Percentiles rank a stretch among this genome's conserved stretches.
phyloP scores from a whole-genome alignment of 2,888 invertebrate genomes.

The Tiliacea citrago region DNA sequence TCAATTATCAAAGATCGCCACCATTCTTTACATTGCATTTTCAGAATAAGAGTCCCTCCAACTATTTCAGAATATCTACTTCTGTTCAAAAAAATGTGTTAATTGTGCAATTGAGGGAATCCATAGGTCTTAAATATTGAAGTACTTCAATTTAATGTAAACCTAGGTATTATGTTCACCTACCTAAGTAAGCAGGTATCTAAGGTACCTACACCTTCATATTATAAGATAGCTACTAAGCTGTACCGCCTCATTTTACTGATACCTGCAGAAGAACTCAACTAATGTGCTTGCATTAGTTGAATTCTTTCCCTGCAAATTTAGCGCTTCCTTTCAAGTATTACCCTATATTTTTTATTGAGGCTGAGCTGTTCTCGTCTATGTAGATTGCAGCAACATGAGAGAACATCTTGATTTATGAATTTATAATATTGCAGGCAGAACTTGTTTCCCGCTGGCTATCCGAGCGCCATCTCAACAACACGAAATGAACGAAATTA shows the following conservation, averaged over 20 bases:
- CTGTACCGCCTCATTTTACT: background rate
- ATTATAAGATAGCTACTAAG: no score
- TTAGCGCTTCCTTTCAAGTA: background rate
- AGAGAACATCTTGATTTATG: conserved; percentile 25
- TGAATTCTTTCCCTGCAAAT: background rate
- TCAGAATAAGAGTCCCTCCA: no score
- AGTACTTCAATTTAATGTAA: no score
- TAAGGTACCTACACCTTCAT: no score
- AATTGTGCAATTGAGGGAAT: no score
- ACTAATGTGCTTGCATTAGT: background rate
- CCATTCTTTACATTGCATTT: no score
- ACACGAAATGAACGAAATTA: background rate
- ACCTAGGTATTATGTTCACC: background rate
- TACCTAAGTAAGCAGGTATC: no score
- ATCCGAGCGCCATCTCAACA: conserved; percentile 32
- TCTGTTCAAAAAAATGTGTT: no score
- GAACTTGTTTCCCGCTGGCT: background rate
- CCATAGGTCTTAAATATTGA: no score
- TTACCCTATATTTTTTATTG: background rate
- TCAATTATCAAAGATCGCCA: no score
- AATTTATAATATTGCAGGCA: conserved; percentile 26
- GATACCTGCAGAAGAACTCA: background rate
- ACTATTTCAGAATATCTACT: no score
- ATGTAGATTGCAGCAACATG: background rate
- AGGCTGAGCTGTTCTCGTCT: background rate